phyloP scores from a whole-genome alignment of 2,888 invertebrate species.

The Phoenoteleia sp. region DNA sequence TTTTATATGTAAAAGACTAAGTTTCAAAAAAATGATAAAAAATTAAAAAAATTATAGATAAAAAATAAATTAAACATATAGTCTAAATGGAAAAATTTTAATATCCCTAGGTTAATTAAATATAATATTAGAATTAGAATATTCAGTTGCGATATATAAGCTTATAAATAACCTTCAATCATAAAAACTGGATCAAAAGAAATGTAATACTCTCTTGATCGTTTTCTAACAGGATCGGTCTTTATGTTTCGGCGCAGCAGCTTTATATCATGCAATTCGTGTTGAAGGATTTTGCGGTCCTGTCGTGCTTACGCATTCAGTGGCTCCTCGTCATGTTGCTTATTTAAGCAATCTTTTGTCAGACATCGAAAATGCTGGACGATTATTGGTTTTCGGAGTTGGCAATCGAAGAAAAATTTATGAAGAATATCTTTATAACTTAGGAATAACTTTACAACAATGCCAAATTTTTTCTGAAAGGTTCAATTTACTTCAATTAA shows the following conservation, averaged over 20 bases:
- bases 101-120: too few relatives aligned
- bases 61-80: too few relatives aligned
- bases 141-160: neutral
- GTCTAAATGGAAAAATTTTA: too few relatives aligned
- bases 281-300: conserved; percentile 90
- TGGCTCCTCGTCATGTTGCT: conserved; percentile 93
- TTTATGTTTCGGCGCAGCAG: conserved; percentile 93
- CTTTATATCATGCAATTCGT: conserved; percentile 91
- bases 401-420: conserved; percentile 88
- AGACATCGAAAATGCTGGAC: conserved; percentile 88
- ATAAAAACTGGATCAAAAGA: neutral
- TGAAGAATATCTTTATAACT: conserved; percentile 89
- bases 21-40: too few relatives aligned
- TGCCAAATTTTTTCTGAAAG: conserved; percentile 83
- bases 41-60: too few relatives aligned
- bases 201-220: conserved; percentile 1
- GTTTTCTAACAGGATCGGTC: conserved; percentile 90
- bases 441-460: conserved; percentile 88
- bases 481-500: conserved; percentile 73
- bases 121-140: too few relatives aligned
- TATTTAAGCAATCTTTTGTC: conserved; percentile 91
- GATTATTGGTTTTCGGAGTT: conserved; percentile 89
- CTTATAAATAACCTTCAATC: neutral
- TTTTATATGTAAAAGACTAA: too few relatives aligned
- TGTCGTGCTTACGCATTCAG: conserved; percentile 93